Evolutionary conservation across 2,113 vertebrate genomes (phyloP), one percentile per base, ranked within the genome.

Genomic region (Corynorhinus townsendii): DNA sequence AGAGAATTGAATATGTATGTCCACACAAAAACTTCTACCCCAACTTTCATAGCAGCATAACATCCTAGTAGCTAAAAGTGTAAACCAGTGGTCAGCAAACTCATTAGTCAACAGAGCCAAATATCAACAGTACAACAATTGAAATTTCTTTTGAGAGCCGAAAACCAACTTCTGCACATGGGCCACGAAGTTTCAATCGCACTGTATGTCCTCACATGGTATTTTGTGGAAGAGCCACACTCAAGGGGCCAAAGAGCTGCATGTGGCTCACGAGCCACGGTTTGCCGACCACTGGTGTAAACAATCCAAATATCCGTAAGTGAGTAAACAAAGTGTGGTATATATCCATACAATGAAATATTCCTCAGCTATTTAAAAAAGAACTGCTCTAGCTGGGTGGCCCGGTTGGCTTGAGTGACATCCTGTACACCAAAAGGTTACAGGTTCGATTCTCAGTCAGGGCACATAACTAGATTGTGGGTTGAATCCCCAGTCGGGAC

Each of bases 341-440:
- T 43, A 59, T 76, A 87, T 62, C n/a, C 33, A 88, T 64, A 94
- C 10, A 66, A 77, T 17, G 12, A 11, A 94, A 35, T 89, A 88
- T 84, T 82, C 85, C 16, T 89, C n/a, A 68, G 47, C 28, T 94
- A 80, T 19, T 75, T 66, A 52, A 72, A 85, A 94, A 95, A 72
- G 24, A 26, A 26, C 35, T 71, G 30, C 30, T 33, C 30, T 66
- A 33, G 62, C 62, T 33, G 26, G 28, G 62, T 64, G 62, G 62
- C 28, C 12, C 14, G 2, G 11, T 33, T 64, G 62, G 62, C 28
- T 64, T 12, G 62, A 33, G 14, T 66, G 62, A 66, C 30, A 33
- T 66, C 28, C 14, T 30, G 11, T 33, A 66, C 28, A 66, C 30
- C 62, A 66, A 66, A 66, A 33, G 12, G 62, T 66, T 66, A 12